Conservation (phyloP, 2,113 vertebrate species). For the Pelodiscus sinensis region DNA sequence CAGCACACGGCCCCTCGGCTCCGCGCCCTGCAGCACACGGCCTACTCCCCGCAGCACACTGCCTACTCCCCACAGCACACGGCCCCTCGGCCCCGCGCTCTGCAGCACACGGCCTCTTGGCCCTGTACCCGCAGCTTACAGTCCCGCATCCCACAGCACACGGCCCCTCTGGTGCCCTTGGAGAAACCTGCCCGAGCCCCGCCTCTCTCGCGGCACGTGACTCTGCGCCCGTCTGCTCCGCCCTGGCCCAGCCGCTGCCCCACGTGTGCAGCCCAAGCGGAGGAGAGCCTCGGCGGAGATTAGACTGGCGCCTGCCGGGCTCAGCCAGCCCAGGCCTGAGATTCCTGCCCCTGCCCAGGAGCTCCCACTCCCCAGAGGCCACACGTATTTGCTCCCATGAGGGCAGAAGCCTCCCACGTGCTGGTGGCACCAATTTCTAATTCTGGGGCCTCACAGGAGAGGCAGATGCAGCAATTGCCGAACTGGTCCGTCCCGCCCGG, state of each 20-base stretch:
- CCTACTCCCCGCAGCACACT: too few species aligned
- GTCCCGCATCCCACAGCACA: not conserved
- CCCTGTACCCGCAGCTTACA: not conserved
- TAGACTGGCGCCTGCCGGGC: fast-evolving
- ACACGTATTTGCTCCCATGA: fast-evolving
- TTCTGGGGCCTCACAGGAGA: not conserved
- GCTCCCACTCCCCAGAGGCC: fast-evolving
- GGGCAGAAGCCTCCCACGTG: not conserved
- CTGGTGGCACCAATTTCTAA: not conserved
- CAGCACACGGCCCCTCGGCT: not conserved
- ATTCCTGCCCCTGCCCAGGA: fast-evolving
- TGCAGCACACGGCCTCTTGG: not conserved
- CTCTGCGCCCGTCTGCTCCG: not conserved
- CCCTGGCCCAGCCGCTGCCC: not conserved
- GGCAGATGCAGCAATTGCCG: not conserved
- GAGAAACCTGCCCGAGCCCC: slow-evolving; percentile 42
- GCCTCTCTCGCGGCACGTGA: slow-evolving; percentile 52
- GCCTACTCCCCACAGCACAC: fast-evolving
- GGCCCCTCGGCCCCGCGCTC: not conserved
- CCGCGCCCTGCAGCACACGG: not conserved
- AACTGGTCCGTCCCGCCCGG: not conserved
- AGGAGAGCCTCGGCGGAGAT: not conserved
- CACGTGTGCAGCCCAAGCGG: not conserved
- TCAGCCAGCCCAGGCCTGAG: not conserved
- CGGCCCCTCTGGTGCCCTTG: slow-evolving; percentile 70